Conservation (phyloP, 1,140 invertebrate genomes). For the Hydropsyche tenuis region DNA sequence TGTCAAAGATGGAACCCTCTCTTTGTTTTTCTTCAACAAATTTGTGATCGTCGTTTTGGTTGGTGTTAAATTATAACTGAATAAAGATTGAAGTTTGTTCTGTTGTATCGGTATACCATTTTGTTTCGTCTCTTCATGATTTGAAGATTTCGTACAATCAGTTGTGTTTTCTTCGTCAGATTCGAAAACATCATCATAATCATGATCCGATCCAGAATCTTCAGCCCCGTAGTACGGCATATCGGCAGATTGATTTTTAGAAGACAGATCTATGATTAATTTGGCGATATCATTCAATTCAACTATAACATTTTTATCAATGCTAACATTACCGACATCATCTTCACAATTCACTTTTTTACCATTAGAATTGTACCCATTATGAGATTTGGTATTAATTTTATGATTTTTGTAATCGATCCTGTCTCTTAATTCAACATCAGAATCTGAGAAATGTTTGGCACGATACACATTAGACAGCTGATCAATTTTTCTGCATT, state of each 20-base stretch:
- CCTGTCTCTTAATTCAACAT: not conserved
- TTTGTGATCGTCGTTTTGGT: slow-evolving; percentile 37
- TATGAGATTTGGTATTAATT: not conserved
- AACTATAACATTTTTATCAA: slow-evolving; percentile 7
- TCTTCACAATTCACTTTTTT: not conserved
- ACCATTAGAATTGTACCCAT: not conserved
- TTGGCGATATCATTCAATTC: slow-evolving; percentile 45
- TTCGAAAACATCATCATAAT: slow-evolving; percentile 48
- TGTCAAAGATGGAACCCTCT: slow-evolving; percentile 35
- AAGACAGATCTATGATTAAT: slow-evolving; percentile 38
- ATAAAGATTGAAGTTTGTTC: slow-evolving; percentile 21
- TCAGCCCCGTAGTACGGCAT: slow-evolving; percentile 42
- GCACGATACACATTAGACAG: slow-evolving; percentile 1
- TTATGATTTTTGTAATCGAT: slow-evolving; percentile 28
- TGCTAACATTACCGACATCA: not conserved
- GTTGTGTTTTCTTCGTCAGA: slow-evolving; percentile 43
- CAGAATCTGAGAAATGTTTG: slow-evolving; percentile 41
- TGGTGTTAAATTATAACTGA: slow-evolving; percentile 39
- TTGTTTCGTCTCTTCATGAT: not conserved
- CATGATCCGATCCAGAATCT: slow-evolving; percentile 47
- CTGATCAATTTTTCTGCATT: slow-evolving; percentile 3
- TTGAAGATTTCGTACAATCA: slow-evolving; percentile 36
- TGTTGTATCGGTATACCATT: slow-evolving; percentile 12
- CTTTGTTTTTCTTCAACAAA: slow-evolving; percentile 45
- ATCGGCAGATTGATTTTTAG: slow-evolving; percentile 29